Evolutionary conservation across 2,797 vertebrate species (phyloP).

Genomic region (Schizothorax lantsangensis): DNA sequence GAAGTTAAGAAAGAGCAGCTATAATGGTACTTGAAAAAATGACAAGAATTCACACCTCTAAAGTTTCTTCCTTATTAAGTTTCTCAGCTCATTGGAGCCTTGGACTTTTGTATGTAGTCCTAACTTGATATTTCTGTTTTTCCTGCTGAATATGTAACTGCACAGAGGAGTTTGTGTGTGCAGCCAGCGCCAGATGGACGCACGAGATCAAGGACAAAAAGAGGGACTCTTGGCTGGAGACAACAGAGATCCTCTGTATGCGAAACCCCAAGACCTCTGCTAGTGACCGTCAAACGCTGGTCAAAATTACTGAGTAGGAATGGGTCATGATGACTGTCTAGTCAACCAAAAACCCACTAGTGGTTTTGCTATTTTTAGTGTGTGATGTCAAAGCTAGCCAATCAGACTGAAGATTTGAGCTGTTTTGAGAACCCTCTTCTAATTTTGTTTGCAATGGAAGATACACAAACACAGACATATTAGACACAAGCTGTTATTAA

Average conservation of each 20-base stretch:
- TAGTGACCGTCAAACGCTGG: not conserved
- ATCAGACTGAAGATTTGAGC: not conserved
- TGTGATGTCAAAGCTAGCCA: not conserved
- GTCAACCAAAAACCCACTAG: not conserved
- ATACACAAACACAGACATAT: not conserved
- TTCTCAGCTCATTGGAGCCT: constrained; percentile 58
- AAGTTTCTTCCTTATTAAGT: constrained; percentile 34
- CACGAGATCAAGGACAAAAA: not conserved
- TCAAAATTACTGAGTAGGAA: constrained; percentile 4
- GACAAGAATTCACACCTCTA: constrained; percentile 69
- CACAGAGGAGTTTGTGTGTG: constrained; percentile 1
- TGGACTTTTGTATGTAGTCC: constrained; percentile 16
- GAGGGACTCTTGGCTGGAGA: constrained; percentile 10
- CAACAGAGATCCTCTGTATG: constrained; percentile 31
- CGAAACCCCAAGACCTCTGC: not conserved
- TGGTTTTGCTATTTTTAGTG: not conserved
- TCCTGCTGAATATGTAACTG: not conserved
- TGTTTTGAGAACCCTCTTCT: not conserved
- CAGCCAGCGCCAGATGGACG: constrained; percentile 4
- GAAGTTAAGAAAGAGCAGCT: constrained; percentile 38
- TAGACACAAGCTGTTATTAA: not conserved
- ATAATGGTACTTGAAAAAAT: constrained; percentile 65
- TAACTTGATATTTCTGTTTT: not conserved
- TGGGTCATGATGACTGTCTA: not conserved
- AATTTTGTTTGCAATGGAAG: not conserved